A percentile compares a stretch with the other conserved stretches of the same genome.
Conservation (phyloP, 2,888 invertebrate species). For the Volucella bombylans region DNA sequence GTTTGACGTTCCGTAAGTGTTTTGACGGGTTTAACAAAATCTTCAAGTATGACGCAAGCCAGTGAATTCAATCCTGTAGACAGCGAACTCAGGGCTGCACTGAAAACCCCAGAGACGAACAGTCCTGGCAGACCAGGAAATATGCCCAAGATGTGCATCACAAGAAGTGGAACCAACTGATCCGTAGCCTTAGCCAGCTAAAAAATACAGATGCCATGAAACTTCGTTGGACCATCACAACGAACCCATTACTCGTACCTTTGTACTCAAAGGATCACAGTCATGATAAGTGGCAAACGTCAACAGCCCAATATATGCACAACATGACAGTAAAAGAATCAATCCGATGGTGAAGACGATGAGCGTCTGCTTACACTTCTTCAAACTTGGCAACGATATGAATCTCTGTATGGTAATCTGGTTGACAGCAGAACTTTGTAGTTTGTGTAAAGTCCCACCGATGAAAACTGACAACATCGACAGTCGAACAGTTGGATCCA, state of each 20-base stretch:
- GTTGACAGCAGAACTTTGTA: conserved; percentile 89
- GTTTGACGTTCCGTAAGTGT: conserved; percentile 84
- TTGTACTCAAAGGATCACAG: conserved; percentile 90
- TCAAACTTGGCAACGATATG: conserved; percentile 87
- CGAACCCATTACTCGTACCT: conserved; percentile 83
- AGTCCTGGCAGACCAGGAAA: conserved; percentile 92
- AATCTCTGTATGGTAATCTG: conserved; percentile 94
- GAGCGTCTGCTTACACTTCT: conserved; percentile 87
- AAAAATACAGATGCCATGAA: too few relatives aligned
- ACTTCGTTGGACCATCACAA: too few relatives aligned
- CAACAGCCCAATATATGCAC: conserved; percentile 88
- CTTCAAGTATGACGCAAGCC: conserved; percentile 90
- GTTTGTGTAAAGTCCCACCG: conserved; percentile 88
- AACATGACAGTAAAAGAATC: conserved; percentile 84
- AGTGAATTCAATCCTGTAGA: conserved; percentile 91
- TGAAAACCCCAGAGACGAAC: conserved; percentile 94
- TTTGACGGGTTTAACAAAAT: conserved; percentile 88
- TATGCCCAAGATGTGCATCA: conserved; percentile 90
- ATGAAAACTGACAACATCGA: conserved; percentile 89
- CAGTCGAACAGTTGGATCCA: conserved; percentile 90
- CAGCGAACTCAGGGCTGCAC: conserved; percentile 92
- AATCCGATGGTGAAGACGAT: conserved; percentile 86
- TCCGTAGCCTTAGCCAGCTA: conserved; percentile 90
- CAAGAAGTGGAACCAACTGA: conserved; percentile 91
- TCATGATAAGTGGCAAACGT: conserved; percentile 89